Conservation (phyloP, 2,113 vertebrate genomes). For the Osmerus mordax region DNA sequence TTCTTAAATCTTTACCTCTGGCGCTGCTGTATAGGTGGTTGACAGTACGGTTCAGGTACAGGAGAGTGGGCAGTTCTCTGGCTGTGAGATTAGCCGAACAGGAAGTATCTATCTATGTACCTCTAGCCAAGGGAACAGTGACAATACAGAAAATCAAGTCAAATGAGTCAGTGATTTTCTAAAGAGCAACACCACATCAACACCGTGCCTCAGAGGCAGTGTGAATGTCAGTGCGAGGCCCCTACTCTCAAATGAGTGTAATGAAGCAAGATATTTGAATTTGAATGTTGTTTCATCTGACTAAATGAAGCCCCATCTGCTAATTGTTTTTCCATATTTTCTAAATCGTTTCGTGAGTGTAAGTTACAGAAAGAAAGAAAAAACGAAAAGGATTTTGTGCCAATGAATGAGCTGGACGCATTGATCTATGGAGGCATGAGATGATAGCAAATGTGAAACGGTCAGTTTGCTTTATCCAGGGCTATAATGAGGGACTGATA, state of each 20-base stretch:
- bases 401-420: neutral
- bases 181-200: slow-evolving; percentile 17
- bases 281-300: neutral
- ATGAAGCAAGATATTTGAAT: neutral
- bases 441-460: neutral
- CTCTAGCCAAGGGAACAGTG: neutral
- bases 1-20: slow-evolving; percentile 5
- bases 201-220: slow-evolving; percentile 12
- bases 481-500: too few relatives aligned
- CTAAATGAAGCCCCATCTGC: neutral
- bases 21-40: neutral
- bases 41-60: too few relatives aligned
- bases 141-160: neutral
- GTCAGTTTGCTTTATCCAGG: neutral
- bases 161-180: slow-evolving; percentile 35
- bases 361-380: neutral
- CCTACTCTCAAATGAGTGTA: slow-evolving; percentile 13
- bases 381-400: neutral
- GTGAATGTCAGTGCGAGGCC: neutral
- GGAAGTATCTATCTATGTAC: slow-evolving; percentile 35
- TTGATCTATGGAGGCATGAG: neutral
- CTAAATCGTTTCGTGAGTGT: neutral
- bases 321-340: neutral
- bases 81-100: slow-evolving; percentile 46
- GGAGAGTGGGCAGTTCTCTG: slow-evolving; percentile 34